Conservation (phyloP, 2,888 invertebrate genomes). For the Augochlorella aurata region DNA sequence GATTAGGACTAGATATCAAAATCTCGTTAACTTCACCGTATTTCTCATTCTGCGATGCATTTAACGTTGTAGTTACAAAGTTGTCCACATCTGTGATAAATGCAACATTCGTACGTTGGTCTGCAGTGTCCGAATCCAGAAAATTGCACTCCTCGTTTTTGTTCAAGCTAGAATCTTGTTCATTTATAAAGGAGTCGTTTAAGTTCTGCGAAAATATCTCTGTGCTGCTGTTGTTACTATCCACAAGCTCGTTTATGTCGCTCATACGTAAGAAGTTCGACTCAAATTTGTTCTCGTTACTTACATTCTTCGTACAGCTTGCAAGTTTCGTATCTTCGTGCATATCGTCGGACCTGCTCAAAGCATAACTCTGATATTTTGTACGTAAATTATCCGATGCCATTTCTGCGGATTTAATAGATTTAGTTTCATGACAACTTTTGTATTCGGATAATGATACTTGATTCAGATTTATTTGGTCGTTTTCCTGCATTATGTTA, state of each 20-base stretch:
- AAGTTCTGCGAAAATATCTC: constrained; percentile 44
- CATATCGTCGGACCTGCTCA: constrained; percentile 9
- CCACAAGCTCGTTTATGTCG: constrained; percentile 22
- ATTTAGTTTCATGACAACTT: neutral
- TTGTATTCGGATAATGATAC: neutral
- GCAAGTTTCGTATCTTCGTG: neutral
- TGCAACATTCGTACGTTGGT: neutral
- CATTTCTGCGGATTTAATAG: neutral
- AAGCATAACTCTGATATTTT: constrained; percentile 7
- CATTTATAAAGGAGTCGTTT: neutral
- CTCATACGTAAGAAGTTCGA: constrained; percentile 8
- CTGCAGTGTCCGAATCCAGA: neutral
- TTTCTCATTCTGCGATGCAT: neutral
- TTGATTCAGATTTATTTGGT: neutral
- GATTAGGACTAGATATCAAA: constrained; percentile 30
- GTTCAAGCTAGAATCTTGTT: constrained; percentile 1
- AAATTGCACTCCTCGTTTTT: neutral
- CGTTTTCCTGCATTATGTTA: constrained; percentile 26
- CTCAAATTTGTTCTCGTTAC: neutral
- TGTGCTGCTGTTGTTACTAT: constrained; percentile 11
- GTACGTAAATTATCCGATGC: neutral
- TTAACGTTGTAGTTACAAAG: neutral
- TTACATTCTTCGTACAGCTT: neutral
- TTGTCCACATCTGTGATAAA: neutral
- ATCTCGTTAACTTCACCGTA: constrained; percentile 13